These are phyloP conservation scores for Macaria notata DNA, from an alignment of 2,888 invertebrate genomes.

Conservation along the genomic window DNA sequence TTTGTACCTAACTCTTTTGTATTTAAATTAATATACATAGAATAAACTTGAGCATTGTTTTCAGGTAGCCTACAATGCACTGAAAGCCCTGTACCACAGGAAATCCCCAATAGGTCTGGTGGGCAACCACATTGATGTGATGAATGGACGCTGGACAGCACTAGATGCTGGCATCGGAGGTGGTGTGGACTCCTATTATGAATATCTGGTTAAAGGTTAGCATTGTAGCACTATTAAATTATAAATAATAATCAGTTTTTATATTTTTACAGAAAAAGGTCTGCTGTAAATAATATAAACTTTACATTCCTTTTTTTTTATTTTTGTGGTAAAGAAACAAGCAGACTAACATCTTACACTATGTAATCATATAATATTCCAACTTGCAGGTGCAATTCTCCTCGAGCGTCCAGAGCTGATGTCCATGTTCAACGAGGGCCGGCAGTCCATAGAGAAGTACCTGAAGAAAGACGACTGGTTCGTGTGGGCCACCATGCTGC, in stretches of 20 bases:
- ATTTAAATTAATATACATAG: no score
- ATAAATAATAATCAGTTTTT: no score
- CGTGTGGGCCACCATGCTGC: conserved; percentile 99
- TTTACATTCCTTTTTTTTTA: no score
- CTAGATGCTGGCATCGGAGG: conserved; percentile 98
- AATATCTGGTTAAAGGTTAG: conserved; percentile 96
- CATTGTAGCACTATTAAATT: neutral
- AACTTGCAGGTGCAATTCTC: conserved; percentile 86
- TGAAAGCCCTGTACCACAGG: conserved; percentile 93
- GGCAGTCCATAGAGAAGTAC: conserved; percentile 90
- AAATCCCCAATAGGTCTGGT: conserved; percentile 94
- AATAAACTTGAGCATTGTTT: conserved; percentile 24
- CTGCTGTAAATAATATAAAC: no score
- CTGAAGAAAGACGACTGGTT: conserved; percentile 98
- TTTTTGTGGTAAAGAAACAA: no score
- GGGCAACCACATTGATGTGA: conserved; percentile 98
- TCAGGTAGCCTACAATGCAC: conserved; percentile 93
- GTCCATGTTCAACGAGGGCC: conserved; percentile 93
- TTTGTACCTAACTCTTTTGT: no score
- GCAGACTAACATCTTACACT: no score
- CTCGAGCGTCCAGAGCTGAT: conserved; percentile 95
- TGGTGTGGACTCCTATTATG: conserved; percentile 98
- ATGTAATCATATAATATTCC: no score
- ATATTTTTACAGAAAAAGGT: no score
- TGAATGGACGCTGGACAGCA: conserved; percentile 98